Base-by-base conservation (phyloP, 2,113 vertebrate genomes). In the Maccullochella peelii region DNA sequence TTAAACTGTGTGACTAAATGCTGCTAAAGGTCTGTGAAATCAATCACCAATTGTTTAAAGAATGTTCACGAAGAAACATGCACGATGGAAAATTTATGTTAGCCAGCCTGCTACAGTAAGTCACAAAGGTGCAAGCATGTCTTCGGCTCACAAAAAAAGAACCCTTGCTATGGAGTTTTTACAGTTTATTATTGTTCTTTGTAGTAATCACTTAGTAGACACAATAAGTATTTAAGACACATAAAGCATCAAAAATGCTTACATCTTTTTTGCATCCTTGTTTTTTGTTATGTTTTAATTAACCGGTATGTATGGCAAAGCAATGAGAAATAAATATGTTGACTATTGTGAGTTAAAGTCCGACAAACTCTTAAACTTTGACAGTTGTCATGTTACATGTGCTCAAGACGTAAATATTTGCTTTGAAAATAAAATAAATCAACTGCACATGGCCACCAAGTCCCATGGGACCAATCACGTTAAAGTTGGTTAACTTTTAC, bases 1-100 rank as follows among this genome's bases (percentile, higher is more conserved):
- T 87, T 76, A 84, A 82, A 71, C 44, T 33, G 33, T 50, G 33
- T 62, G 57, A 88, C 82, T 74, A 63, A 86, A 73, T 44, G 47
- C 70, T 44, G 61, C 69, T 61, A 6, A 66, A 76, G 44, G 36
- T 66, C 25, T 16, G 27, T 61, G 9, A 65, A 62, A 85, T 87
- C 67, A 73, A 40, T 88, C 82, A 84, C 25, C 7, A 11, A 23
- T 52, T 21, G 68, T 84, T 84, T 69, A 79, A 65, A 87, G 5
- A 73, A 71, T 49, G 36, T 18, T 47, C 36, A 80, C 14, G 3
- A 58, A 76, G 30, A 82, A 70, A 74, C 25, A 38, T 47, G 57
- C 14, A 59, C 4, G 16, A n/a, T 44, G 20, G 55, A 9, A 66
- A 68, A 74, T 78, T 40, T 73, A 66, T 76, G 40, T 42, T 27